These are phyloP conservation scores for Coptodon rendalli DNA, from an alignment of 2,113 vertebrate species.

Conservation along the genomic window DNA sequence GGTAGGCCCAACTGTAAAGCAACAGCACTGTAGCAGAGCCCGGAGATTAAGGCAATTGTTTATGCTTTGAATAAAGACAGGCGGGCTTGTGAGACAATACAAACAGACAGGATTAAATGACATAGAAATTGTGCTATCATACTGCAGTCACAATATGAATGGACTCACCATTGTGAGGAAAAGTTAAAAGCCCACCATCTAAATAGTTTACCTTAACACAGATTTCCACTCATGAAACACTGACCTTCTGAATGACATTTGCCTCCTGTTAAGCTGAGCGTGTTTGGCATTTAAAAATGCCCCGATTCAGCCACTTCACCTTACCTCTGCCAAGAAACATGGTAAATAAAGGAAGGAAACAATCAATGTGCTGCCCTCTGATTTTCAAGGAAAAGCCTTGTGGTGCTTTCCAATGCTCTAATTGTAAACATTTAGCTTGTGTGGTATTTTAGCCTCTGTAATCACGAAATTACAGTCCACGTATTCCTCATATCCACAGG, in stretches of 20 bases:
- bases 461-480: background rate
- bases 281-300: constrained; percentile 44
- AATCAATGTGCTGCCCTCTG: background rate
- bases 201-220: constrained; percentile 22
- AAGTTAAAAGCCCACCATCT: constrained; percentile 5
- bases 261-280: constrained; percentile 17
- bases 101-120: background rate
- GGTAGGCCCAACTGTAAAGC: background rate
- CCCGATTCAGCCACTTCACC: background rate
- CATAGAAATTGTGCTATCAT: background rate
- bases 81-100: background rate
- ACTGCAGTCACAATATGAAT: background rate
- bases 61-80: background rate
- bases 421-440: background rate
- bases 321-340: background rate
- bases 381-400: background rate
- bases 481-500: background rate
- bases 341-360: background rate
- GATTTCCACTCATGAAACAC: background rate
- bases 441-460: background rate
- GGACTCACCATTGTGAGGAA: background rate
- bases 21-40: background rate
- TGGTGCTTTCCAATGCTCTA: background rate
- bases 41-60: constrained; percentile 21
- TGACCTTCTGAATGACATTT: constrained; percentile 54